A percentile compares a stretch with the other conserved stretches of the same genome.
These are phyloP conservation scores for Haplochromis burtoni DNA, from an alignment of 2,113 vertebrate species.

Conservation along the genomic window DNA sequence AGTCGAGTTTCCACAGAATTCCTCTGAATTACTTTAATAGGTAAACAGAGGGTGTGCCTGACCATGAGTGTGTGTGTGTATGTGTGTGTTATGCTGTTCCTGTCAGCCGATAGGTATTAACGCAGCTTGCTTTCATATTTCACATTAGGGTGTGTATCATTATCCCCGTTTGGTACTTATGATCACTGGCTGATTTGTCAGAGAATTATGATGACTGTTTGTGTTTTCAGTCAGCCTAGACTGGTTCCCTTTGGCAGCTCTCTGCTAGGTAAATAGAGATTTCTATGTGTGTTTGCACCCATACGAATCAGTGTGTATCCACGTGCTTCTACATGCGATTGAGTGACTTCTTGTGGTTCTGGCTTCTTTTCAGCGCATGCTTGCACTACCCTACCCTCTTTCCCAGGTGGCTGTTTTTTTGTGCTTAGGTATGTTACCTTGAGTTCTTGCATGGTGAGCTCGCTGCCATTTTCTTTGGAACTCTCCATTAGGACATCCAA, in stretches of 20 bases:
- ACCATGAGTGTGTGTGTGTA: background rate
- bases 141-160: background rate
- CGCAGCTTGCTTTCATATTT: background rate
- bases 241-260: background rate
- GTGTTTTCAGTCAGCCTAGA: background rate
- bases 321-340: background rate
- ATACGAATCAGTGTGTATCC: background rate
- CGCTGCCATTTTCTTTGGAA: conserved; percentile 88
- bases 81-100: background rate
- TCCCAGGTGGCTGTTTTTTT: background rate
- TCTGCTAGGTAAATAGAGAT: background rate
- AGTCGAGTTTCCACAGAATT: conserved; percentile 64
- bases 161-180: background rate
- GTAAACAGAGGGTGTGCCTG: conserved; percentile 57
- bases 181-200: background rate
- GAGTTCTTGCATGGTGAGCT: conserved; percentile 96
- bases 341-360: background rate
- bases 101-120: background rate
- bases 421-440: conserved; percentile 74
- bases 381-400: background rate
- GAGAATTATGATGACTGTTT: background rate
- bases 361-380: background rate
- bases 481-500: conserved; percentile 94
- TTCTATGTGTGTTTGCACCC: background rate
- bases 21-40: conserved; percentile 54